These are phyloP conservation scores for Mesochorus sp. DNA, from an alignment of 2,888 invertebrate genomes.

Conservation along the genomic window DNA sequence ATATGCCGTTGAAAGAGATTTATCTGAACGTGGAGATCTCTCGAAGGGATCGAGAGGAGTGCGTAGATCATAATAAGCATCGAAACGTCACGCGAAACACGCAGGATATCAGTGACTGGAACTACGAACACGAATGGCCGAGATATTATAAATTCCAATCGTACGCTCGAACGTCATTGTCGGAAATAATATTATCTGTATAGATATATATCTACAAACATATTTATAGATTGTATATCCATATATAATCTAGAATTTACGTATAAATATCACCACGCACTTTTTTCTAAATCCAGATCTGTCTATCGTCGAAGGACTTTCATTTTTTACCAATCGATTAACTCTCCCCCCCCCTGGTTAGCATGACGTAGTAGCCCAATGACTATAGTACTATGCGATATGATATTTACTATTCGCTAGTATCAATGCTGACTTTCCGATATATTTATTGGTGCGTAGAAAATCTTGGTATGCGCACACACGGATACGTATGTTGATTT, in stretches of 20 bases:
- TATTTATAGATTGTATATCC: too few species aligned
- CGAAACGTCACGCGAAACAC: neutral
- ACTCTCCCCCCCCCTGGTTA: too few species aligned
- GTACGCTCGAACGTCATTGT: neutral
- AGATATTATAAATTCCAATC: conserved; percentile 66
- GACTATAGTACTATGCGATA: neutral
- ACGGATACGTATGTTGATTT: too few species aligned
- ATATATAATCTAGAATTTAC: neutral
- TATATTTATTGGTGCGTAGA: neutral
- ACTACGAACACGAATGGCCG: neutral
- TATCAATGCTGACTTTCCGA: neutral
- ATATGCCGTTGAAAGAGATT: conserved; percentile 6
- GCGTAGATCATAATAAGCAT: neutral
- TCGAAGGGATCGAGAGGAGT: neutral
- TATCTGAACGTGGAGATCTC: conserved; percentile 20
- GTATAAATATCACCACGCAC: too few species aligned
- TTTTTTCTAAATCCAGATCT: too few species aligned
- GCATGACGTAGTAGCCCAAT: neutral
- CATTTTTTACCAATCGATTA: too few species aligned
- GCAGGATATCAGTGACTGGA: neutral
- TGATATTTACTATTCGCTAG: neutral
- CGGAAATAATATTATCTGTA: too few species aligned
- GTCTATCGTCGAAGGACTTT: too few species aligned
- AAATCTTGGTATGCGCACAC: neutral
- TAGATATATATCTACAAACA: too few species aligned